A percentile compares a stretch with the other conserved stretches of the same genome.
phyloP scores from a whole-genome alignment of 1,140 invertebrate species.

The Hetaerina americana region DNA sequence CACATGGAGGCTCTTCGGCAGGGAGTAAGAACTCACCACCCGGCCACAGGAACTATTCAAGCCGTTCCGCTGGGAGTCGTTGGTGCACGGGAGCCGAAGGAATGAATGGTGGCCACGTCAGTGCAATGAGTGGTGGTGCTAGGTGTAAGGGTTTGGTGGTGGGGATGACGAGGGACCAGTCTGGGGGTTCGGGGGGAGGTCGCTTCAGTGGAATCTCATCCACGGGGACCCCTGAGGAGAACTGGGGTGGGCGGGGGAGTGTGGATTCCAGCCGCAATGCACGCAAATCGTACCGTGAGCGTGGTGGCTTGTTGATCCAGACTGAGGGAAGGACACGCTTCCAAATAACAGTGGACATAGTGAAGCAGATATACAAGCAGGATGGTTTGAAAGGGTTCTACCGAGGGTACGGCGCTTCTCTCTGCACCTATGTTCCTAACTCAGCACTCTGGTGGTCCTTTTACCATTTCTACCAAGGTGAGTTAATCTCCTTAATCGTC shows the following conservation, averaged over 20 bases:
- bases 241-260: not conserved
- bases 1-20: not conserved
- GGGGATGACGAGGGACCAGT: no score
- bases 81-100: not conserved
- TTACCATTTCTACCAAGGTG: constrained; percentile 90
- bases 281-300: not conserved
- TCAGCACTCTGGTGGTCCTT: constrained; percentile 94
- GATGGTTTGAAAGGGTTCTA: constrained; percentile 86
- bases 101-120: not conserved
- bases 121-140: not conserved
- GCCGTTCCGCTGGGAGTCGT: not conserved
- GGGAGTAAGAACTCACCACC: not conserved
- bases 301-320: constrained; percentile 43
- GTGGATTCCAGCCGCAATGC: not conserved
- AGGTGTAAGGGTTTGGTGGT: not conserved
- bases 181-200: not conserved
- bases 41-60: not conserved
- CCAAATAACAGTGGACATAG: constrained; percentile 53
- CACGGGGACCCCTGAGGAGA: not conserved
- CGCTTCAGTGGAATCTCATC: not conserved
- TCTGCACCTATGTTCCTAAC: constrained; percentile 87
- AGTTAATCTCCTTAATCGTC: constrained; percentile 17
- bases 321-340: constrained; percentile 43
- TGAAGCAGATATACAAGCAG: constrained; percentile 54
- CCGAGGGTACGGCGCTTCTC: constrained; percentile 79